Evolutionary conservation across 1,140 invertebrate genomes (phyloP).

Genomic region (Monomorium pharaonis): DNA sequence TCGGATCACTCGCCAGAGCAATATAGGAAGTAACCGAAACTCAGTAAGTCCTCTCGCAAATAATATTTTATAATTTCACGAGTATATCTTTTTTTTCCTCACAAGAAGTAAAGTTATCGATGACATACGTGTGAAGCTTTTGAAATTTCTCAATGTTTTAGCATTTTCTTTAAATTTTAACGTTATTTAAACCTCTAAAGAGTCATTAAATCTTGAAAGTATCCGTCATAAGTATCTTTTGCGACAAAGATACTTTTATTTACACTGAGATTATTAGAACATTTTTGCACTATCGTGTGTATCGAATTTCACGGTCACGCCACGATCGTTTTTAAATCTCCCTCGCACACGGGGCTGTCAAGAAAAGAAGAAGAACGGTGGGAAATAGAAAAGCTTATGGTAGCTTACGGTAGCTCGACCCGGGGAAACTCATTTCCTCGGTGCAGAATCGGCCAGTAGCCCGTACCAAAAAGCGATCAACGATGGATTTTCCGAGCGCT

Average conservation of each 20-base stretch:
- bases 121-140: background rate
- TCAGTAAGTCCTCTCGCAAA: constrained; percentile 14
- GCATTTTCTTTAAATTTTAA: background rate
- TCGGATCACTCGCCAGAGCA: background rate
- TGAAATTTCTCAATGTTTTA: background rate
- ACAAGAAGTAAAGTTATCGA: background rate
- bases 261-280: background rate
- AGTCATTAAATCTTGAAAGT: too few relatives aligned
- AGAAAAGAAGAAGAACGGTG: constrained; percentile 41
- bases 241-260: background rate
- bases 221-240: background rate
- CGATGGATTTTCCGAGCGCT: constrained; percentile 72
- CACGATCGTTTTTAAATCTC: constrained; percentile 30
- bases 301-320: constrained; percentile 32
- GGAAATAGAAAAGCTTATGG: constrained; percentile 43
- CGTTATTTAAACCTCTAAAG: too few relatives aligned
- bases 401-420: constrained; percentile 41
- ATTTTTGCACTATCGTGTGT: background rate
- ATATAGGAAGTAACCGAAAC: background rate
- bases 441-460: constrained; percentile 72
- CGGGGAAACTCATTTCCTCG: constrained; percentile 76
- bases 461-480: constrained; percentile 72
- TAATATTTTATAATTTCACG: background rate
- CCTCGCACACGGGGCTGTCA: background rate
- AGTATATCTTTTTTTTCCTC: background rate